Conservation (phyloP, 2,888 invertebrate genomes). For the Dyspetes luteomarginatus region DNA sequence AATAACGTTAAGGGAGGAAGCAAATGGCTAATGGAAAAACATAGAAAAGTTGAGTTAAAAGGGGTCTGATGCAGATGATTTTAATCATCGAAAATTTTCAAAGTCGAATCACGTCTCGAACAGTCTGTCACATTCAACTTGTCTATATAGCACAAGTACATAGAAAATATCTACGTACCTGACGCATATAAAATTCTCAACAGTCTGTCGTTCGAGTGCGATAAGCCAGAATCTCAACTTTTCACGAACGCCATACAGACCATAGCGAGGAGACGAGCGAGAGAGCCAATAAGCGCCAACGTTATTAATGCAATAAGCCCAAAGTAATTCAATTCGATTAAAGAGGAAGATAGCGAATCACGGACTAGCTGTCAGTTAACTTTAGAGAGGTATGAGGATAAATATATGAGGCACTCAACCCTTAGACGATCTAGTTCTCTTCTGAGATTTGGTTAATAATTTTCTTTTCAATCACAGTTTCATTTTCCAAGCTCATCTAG, state of each 20-base stretch:
- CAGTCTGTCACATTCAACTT: slow-evolving; percentile 44
- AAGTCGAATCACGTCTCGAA: slow-evolving; percentile 60
- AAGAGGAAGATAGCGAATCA: slow-evolving; percentile 26
- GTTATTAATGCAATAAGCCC: slow-evolving; percentile 78
- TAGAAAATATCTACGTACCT: background rate
- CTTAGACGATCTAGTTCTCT: too few species aligned
- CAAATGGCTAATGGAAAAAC: background rate
- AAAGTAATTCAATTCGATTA: slow-evolving; percentile 68
- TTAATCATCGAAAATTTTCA: slow-evolving; percentile 36
- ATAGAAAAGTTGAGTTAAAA: background rate
- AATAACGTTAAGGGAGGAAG: slow-evolving; percentile 17
- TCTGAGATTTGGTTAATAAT: too few species aligned
- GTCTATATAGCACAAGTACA: too few species aligned
- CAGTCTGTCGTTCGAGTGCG: slow-evolving; percentile 55
- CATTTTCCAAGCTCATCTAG: too few species aligned
- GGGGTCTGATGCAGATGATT: slow-evolving; percentile 28
- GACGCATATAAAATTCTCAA: slow-evolving; percentile 45
- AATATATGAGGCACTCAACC: too few species aligned
- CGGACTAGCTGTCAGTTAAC: slow-evolving; percentile 76
- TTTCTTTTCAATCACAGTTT: too few species aligned
- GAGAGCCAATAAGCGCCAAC: slow-evolving; percentile 28
- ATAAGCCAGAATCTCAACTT: slow-evolving; percentile 76
- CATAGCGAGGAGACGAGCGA: slow-evolving; percentile 2
- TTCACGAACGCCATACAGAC: slow-evolving; percentile 59
- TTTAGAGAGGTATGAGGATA: slow-evolving; percentile 61